Base-by-base conservation (phyloP, 2,113 vertebrate genomes). In the Camelus bactrianus region DNA sequence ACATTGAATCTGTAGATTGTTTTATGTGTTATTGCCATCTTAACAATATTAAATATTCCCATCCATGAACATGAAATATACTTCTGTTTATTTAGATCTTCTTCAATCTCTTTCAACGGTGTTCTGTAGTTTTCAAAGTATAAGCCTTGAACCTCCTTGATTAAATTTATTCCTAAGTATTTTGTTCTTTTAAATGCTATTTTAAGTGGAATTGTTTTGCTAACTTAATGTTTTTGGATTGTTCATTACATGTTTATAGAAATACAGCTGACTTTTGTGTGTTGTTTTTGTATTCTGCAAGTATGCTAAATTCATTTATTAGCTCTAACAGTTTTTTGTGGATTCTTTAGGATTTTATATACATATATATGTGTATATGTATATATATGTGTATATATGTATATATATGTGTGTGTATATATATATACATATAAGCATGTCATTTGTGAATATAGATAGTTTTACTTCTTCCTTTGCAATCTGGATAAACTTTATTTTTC, bases 381-480 rank as follows among this genome's bases (percentile, higher is more conserved):
- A 38, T 38, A 38, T 38, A 38, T 38, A 38, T 38, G 38, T 38
- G 38, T 38, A 38, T 38, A 38, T 38, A 38, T 38, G 38, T 38
- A 42, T 42, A 42, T 42, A 42, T 42, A 42, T 42, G 38, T 42
- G 38, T 42, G 38, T 42, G 38, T 42, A 42, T 42, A 42, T 42
- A 42, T 42, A 42, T 42, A 42, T 5, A 42, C 38, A 42, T 32
- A n/a, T 64, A 87, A 52, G 32, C 9, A 30, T 70, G 17, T 82
- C 35, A 88, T 77, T 38, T 93, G 30, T 69, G 30, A 87, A 64
- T 82, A 62, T 82, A 84, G 32, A 9, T 46, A 65, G 15, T 65
- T 96, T 82, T 81, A 77, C 35, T 56, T 91, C 46, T 96, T 62
- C 11, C 54, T 93, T 91, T 77, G 16, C 15, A 80, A 42, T 72